Base-by-base conservation (phyloP, 92 coral and sea anemone species). In the Meandrina meandrites region DNA sequence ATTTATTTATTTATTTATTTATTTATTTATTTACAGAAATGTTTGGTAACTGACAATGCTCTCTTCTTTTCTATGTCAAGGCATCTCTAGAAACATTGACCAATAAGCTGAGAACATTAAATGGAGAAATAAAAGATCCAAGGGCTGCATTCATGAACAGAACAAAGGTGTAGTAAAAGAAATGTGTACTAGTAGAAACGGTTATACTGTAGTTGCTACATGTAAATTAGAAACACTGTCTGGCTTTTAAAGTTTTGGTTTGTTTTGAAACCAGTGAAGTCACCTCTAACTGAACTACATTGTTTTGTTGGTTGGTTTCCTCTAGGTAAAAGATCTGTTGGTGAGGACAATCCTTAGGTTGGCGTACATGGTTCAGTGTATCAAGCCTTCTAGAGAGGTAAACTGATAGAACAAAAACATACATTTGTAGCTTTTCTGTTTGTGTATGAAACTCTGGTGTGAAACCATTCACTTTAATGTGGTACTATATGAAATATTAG, bases 141-240 rank as follows among this genome's bases (percentile, higher is more conserved):
- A 93, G 97, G 87, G 99, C 98, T 5, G 94, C 94, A 79, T 97
- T 93, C 86, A 86, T 97, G 88, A 92, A 93, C 87, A 93, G 99
- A 68, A 92, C 99, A 34, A 95, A 97, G 97, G 99, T 96, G 72
- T 24, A 37, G 32, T 16, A 42, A 15, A 35, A n/a, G n/a, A n/a
- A n/a, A 81, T 8, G 9, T 40, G 45, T 40, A 40, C 45, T 40
- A 2, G 45, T 2, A 57, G 19, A 31, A 34, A 19, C 18, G 19
- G 8, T 24, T 7, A n/a, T n/a, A 14, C 27, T 24, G 7, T n/a
- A 62, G 31, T 17, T 56, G 62, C 24, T 19, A 9, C 11, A 24
- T 24, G 13, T 48, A 9, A n/a, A 0, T 48, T 4, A 48, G 53
- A 60, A 60, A 60, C 68, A 24, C 27, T 60, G 68, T n/a, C n/a